phyloP scores from a whole-genome alignment of 1,140 invertebrate genomes.

The Carcinoscorpius rotundicauda region DNA sequence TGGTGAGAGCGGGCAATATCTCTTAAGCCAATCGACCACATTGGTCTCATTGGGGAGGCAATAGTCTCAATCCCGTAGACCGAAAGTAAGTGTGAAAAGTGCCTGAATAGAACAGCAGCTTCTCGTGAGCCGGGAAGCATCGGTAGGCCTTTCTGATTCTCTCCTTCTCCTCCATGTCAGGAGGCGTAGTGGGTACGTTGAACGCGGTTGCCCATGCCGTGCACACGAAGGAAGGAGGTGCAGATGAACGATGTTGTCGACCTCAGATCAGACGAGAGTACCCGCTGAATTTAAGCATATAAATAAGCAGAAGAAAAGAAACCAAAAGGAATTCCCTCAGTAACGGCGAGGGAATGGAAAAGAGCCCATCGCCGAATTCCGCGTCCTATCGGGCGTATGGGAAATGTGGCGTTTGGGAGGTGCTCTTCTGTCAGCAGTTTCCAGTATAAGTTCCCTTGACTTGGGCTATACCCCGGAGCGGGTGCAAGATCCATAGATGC shows the following conservation, averaged over 20 bases:
- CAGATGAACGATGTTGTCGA: conserved; percentile 27
- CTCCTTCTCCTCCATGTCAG: too few species aligned
- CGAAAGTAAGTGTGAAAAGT: too few species aligned
- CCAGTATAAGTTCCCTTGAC: conserved; percentile 26
- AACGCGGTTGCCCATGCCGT: too few species aligned
- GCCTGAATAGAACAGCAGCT: too few species aligned
- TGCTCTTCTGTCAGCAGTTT: conserved; percentile 27
- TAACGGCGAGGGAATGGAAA: conserved; percentile 75
- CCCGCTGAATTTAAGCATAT: conserved; percentile 79
- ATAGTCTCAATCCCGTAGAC: too few species aligned
- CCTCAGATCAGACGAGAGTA: conserved; percentile 56
- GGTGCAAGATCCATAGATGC: conserved; percentile 54
- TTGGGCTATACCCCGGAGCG: conserved; percentile 53
- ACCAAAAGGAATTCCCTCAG: conserved; percentile 79
- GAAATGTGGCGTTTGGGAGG: conserved; percentile 56
- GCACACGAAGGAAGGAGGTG: too few species aligned
- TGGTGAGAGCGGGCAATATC: too few species aligned
- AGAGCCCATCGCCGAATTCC: conserved; percentile 53
- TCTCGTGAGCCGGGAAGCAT: too few species aligned
- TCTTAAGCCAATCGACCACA: too few species aligned
- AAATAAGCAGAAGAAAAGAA: conserved; percentile 78
- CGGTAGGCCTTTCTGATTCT: too few species aligned
- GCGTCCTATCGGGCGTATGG: conserved; percentile 29
- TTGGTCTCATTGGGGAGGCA: too few species aligned
- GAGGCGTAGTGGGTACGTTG: too few species aligned